Percentiles rank a stretch among this genome's conserved stretches.
Evolutionary conservation across 2,797 vertebrate species (phyloP).

Genomic region (Sparidentex hasta): DNA sequence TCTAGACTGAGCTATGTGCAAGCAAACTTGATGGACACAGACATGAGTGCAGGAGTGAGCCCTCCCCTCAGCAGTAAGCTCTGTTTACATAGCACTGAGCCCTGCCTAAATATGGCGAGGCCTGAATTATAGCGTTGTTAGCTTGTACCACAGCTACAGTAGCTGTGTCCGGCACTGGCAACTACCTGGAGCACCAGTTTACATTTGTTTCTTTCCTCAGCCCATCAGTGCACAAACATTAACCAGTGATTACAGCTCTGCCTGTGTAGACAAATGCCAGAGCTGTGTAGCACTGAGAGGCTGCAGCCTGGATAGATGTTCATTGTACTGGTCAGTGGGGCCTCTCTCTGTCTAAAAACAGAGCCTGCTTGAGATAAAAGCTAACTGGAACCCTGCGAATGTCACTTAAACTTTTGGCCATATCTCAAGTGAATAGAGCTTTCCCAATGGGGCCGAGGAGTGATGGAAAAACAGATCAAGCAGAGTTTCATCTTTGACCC

Average conservation of each 20-base stretch:
- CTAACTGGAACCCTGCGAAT: constrained; percentile 60
- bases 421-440: constrained; percentile 57
- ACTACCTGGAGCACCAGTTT: constrained; percentile 27
- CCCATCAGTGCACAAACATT: constrained; percentile 61
- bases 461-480: constrained; percentile 61
- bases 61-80: constrained; percentile 70
- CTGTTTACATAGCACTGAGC: constrained; percentile 82
- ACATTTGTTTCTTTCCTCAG: constrained; percentile 65
- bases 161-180: constrained; percentile 27
- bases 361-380: constrained; percentile 68
- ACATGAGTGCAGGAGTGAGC: constrained; percentile 72
- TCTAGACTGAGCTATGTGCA: constrained; percentile 40
- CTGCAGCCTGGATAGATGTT: constrained; percentile 44
- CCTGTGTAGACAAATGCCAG: constrained; percentile 59
- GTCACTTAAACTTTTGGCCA: constrained; percentile 57
- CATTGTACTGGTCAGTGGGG: constrained; percentile 22
- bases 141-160: constrained; percentile 45
- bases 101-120: constrained; percentile 84
- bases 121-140: constrained; percentile 74
- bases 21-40: constrained; percentile 70
- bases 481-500: constrained; percentile 59
- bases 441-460: constrained; percentile 26
- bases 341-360: constrained; percentile 63
- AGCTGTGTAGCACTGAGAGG: constrained; percentile 36
- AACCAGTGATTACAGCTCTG: constrained; percentile 47